Percentiles rank a stretch among this genome's conserved stretches.
Conservation (phyloP, 2,888 invertebrate genomes). For the Poecilobothrus nobilitatus region DNA sequence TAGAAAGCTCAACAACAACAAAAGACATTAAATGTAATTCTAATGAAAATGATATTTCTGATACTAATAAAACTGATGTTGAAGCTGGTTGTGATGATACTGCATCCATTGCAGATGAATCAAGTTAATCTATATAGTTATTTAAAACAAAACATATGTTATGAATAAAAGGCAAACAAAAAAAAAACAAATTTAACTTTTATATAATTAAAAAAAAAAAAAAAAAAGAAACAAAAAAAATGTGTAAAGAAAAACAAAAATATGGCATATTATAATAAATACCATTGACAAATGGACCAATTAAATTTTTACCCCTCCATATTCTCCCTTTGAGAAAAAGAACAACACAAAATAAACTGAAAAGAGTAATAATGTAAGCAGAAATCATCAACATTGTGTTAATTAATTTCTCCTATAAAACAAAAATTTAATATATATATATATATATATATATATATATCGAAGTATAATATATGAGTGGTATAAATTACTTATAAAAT, state of each 20-base stretch:
- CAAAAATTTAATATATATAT: background rate
- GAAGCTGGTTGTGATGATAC: background rate
- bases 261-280: conserved; percentile 1
- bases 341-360: background rate
- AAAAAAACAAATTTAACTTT: background rate
- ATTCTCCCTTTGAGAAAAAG: background rate
- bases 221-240: conserved; percentile 7
- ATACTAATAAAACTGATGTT: background rate
- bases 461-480: background rate
- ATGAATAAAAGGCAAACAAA: background rate
- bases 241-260: background rate
- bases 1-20: background rate
- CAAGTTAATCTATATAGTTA: conserved; percentile 5
- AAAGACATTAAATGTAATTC: background rate
- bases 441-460: background rate
- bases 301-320: conserved; percentile 2
- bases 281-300: conserved; percentile 12
- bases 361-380: background rate
- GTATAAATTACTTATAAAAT: background rate
- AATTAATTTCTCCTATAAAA: background rate
- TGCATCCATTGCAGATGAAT: background rate
- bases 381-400: background rate
- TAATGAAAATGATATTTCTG: background rate
- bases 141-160: background rate
- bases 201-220: conserved; percentile 7